Evolutionary conservation across 2,888 invertebrate species (phyloP).

Genomic region (Eupeodes luniger): DNA sequence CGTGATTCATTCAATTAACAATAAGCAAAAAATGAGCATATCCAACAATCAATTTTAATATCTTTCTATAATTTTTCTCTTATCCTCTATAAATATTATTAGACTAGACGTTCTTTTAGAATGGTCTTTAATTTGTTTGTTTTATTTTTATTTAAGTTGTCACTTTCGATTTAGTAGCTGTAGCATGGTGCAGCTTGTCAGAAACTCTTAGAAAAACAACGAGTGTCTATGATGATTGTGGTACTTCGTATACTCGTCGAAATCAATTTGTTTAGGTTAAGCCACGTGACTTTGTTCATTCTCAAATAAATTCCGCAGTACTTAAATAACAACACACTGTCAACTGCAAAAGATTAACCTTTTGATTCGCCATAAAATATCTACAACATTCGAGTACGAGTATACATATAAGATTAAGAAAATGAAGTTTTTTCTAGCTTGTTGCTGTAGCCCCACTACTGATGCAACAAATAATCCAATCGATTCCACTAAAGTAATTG

Average conservation of each 20-base stretch:
- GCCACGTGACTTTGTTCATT: slow-evolving; percentile 28
- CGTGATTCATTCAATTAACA: slow-evolving; percentile 13
- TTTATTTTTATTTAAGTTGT: slow-evolving; percentile 14
- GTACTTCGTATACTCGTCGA: background rate
- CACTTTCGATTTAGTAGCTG: slow-evolving; percentile 13
- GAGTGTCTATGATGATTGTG: no score
- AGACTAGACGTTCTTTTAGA: background rate
- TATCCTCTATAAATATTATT: background rate
- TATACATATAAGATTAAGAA: background rate
- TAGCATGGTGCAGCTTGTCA: background rate
- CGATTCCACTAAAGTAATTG: slow-evolving; percentile 3
- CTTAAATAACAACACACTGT: slow-evolving; percentile 28
- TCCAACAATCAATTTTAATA: slow-evolving; percentile 18
- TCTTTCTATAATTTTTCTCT: background rate
- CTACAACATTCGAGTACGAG: no score
- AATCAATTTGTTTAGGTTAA: slow-evolving; percentile 23
- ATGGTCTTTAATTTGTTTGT: background rate
- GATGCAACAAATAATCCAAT: slow-evolving; percentile 39
- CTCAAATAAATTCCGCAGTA: slow-evolving; percentile 28
- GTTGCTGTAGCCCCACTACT: background rate
- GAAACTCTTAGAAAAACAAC: no score
- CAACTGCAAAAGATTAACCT: slow-evolving; percentile 60
- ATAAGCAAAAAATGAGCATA: background rate
- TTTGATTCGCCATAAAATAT: background rate
- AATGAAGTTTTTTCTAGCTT: background rate